Conservation (phyloP, 2,888 invertebrate species). For the Melieria omissa region DNA sequence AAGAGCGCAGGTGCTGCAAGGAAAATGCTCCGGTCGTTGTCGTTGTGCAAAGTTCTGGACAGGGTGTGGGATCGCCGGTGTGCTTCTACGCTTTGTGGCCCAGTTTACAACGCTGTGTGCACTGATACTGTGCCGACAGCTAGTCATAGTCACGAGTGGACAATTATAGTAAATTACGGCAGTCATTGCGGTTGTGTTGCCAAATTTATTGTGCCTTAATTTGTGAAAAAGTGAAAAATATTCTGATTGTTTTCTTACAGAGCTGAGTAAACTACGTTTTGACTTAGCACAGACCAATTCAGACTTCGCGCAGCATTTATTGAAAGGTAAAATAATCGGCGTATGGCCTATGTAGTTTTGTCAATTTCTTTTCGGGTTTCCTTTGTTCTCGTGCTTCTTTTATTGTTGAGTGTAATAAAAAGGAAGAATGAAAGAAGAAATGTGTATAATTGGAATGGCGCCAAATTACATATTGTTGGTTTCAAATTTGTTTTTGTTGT, state of each 20-base stretch:
- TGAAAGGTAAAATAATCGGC: slow-evolving; percentile 54
- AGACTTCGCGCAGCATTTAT: slow-evolving; percentile 61
- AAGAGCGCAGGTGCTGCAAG: not conserved
- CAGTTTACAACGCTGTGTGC: not conserved
- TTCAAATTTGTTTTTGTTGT: too few species aligned
- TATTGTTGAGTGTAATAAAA: too few species aligned
- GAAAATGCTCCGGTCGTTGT: not conserved
- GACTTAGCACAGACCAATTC: slow-evolving; percentile 57
- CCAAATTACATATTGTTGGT: too few species aligned
- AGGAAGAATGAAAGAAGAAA: too few species aligned
- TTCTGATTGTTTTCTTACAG: slow-evolving; percentile 47
- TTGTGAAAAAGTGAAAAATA: slow-evolving; percentile 24
- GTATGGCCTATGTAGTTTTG: not conserved
- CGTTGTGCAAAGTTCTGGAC: not conserved
- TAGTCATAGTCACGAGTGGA: not conserved
- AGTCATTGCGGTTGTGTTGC: slow-evolving; percentile 11
- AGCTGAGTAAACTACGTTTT: slow-evolving; percentile 57
- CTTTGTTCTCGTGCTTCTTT: too few species aligned
- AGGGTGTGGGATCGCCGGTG: not conserved
- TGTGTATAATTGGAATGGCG: too few species aligned
- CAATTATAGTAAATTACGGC: not conserved
- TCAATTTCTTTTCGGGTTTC: not conserved
- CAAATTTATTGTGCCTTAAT: slow-evolving; percentile 2
- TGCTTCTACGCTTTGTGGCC: not conserved
- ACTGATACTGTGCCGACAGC: not conserved